Evolutionary conservation across 2,113 vertebrate species (phyloP).

Genomic region (Anser brachyrhynchus): DNA sequence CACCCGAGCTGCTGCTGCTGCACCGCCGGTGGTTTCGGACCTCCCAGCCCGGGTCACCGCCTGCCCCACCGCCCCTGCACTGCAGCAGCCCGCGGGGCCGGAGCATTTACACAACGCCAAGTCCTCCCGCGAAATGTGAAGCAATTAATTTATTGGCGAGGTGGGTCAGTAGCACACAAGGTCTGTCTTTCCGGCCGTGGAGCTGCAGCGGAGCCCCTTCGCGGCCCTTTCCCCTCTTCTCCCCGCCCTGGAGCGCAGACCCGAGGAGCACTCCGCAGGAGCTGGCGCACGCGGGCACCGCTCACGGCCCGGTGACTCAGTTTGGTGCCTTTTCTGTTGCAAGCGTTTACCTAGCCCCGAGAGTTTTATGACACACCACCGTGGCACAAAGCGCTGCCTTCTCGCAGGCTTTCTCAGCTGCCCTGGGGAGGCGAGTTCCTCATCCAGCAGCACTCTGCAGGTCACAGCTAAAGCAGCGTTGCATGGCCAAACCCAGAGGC

Average conservation of each 20-base stretch:
- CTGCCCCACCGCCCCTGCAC: background rate
- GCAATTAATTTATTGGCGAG: slow-evolving; percentile 34
- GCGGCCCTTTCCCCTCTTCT: accelerated
- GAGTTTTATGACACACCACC: background rate
- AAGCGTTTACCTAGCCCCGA: background rate
- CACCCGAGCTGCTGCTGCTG: accelerated
- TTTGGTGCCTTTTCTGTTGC: background rate
- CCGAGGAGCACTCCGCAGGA: background rate
- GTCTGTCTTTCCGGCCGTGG: background rate
- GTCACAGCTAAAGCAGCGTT: accelerated
- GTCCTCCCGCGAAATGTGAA: slow-evolving; percentile 14
- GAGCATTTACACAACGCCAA: background rate
- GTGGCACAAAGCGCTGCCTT: background rate
- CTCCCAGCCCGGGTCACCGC: background rate
- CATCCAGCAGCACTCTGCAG: accelerated
- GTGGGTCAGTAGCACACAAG: slow-evolving; percentile 5
- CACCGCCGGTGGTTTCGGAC: accelerated
- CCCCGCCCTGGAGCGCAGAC: background rate
- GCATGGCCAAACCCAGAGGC: background rate
- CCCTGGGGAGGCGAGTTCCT: background rate
- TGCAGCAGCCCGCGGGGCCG: slow-evolving; percentile 10
- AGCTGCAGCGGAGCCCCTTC: accelerated
- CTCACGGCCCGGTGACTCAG: background rate
- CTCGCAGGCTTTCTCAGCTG: background rate
- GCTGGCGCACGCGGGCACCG: background rate